Conservation (phyloP, 1,140 invertebrate genomes). For the Cotesia typhae region DNA sequence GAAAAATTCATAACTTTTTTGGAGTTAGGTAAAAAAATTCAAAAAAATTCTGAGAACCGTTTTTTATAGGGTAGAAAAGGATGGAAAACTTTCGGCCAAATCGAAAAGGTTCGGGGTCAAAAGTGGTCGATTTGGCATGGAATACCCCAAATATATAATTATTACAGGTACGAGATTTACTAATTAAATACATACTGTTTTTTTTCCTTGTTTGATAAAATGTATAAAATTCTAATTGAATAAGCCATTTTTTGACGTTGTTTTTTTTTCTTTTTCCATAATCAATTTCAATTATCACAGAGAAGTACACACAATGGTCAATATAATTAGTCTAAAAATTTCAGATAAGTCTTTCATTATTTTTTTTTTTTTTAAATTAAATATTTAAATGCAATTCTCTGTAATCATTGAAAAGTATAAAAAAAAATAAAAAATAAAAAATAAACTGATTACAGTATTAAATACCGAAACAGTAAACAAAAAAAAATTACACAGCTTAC, state of each 20-base stretch:
- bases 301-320: not conserved
- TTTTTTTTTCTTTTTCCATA: no score
- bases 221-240: conserved; percentile 7
- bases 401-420: conserved; percentile 1
- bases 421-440: not conserved
- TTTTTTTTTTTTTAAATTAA: no score
- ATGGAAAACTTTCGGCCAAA: no score
- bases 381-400: not conserved
- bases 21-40: no score
- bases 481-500: conserved; percentile 12
- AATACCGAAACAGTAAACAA: not conserved
- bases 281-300: not conserved
- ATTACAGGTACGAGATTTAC: no score
- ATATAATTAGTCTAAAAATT: not conserved
- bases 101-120: no score
- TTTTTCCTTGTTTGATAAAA: not conserved
- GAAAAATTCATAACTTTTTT: no score
- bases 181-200: no score
- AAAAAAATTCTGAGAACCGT: no score
- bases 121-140: no score
- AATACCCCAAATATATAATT: no score
- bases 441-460: not conserved
- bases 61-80: no score
- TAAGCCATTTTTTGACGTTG: not conserved
- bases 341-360: not conserved